Evolutionary conservation across 2,888 invertebrate species (phyloP).

Genomic region (Lathronympha strigana): DNA sequence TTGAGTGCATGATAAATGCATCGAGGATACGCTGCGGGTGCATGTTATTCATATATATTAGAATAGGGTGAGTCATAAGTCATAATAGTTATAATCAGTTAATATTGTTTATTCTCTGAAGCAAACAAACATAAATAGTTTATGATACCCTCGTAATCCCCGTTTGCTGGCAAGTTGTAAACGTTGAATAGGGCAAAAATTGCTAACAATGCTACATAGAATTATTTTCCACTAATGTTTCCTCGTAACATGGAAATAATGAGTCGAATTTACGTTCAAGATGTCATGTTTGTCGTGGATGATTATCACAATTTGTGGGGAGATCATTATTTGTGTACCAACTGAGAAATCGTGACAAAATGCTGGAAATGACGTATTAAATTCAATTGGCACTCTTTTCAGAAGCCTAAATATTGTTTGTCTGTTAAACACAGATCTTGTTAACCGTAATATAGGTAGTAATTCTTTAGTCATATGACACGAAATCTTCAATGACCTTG

Average conservation of each 20-base stretch:
- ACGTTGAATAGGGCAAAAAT: slow-evolving; percentile 4
- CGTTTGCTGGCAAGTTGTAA: not conserved
- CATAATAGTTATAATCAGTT: slow-evolving; percentile 22
- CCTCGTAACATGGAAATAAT: slow-evolving; percentile 17
- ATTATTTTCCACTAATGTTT: slow-evolving; percentile 26
- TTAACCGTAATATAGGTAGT: slow-evolving; percentile 15
- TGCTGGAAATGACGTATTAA: slow-evolving; percentile 21
- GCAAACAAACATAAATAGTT: slow-evolving; percentile 11
- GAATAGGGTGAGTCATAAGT: slow-evolving; percentile 35
- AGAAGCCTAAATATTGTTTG: slow-evolving; percentile 16
- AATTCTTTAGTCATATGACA: slow-evolving; percentile 18
- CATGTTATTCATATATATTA: slow-evolving; percentile 36
- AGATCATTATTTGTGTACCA: slow-evolving; percentile 31
- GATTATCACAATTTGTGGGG: slow-evolving; percentile 36
- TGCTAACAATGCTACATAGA: slow-evolving; percentile 20
- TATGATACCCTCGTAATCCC: slow-evolving; percentile 6
- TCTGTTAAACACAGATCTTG: slow-evolving; percentile 18
- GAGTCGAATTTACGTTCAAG: slow-evolving; percentile 18
- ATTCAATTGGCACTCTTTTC: slow-evolving; percentile 27
- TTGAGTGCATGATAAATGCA: slow-evolving; percentile 34
- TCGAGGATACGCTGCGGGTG: slow-evolving; percentile 22
- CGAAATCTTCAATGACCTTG: not conserved
- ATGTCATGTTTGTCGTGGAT: slow-evolving; percentile 5
- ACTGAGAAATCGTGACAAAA: slow-evolving; percentile 33
- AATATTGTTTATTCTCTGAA: slow-evolving; percentile 3